Evolutionary conservation across 2,113 vertebrate genomes (phyloP).

Genomic region (Sturnira hondurensis): DNA sequence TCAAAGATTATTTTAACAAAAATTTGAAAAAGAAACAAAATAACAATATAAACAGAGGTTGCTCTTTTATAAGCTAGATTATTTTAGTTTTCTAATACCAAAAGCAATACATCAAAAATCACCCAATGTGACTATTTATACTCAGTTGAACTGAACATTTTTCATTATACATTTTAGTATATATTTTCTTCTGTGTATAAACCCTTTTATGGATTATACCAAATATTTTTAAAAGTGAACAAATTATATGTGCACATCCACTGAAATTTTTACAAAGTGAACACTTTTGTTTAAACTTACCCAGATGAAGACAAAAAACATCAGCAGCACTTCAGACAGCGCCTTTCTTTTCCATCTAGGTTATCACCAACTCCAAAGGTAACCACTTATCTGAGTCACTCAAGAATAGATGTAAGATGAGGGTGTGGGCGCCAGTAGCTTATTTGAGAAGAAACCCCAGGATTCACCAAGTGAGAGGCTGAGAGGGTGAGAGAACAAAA

Average conservation of each 20-base stretch:
- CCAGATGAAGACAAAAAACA: not conserved
- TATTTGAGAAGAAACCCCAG: not conserved
- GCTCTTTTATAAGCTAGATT: not conserved
- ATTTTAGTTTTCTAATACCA: conserved; percentile 37
- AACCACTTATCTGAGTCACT: not conserved
- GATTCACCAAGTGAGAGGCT: not conserved
- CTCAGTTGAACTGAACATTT: conserved; percentile 66
- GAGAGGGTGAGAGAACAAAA: not conserved
- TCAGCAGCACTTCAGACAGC: not conserved
- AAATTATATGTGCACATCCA: not conserved
- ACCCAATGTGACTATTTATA: not conserved
- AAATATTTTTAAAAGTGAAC: conserved; percentile 12
- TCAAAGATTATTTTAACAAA: not conserved
- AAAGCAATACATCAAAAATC: conserved; percentile 54
- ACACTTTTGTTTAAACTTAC: not conserved
- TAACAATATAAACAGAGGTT: conserved; percentile 3
- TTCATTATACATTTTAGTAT: conserved; percentile 39
- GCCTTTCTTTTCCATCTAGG: not conserved
- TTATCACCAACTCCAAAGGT: not conserved
- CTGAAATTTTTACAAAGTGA: not conserved
- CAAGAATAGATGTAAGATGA: not conserved
- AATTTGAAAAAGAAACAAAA: conserved; percentile 63
- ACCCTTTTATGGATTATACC: not conserved
- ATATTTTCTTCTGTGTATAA: conserved; percentile 38
- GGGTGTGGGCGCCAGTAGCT: not conserved